Percentiles rank a stretch among this genome's conserved stretches.
phyloP scores from a whole-genome alignment of 2,113 vertebrate species.

The Galbula dea region DNA sequence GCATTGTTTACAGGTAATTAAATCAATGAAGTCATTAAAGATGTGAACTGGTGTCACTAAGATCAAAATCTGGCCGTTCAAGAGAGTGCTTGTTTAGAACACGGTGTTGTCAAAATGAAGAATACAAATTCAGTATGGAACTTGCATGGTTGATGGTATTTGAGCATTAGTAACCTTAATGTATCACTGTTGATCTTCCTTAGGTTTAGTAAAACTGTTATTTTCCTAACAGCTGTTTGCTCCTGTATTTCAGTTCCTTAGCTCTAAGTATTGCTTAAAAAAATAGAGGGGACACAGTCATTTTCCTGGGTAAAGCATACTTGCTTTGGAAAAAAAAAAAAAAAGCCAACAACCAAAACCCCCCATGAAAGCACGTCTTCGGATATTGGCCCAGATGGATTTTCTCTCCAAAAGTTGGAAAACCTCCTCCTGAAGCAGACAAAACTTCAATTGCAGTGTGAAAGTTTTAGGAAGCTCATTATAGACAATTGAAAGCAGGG shows the following conservation, averaged over 20 bases:
- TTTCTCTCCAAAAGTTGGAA: neutral
- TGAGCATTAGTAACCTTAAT: neutral
- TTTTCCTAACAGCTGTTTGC: neutral
- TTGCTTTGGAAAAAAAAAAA: neutral
- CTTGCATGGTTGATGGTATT: neutral
- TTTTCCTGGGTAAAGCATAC: neutral
- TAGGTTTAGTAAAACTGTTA: neutral
- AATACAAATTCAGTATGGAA: neutral
- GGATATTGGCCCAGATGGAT: neutral
- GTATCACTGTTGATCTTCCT: neutral
- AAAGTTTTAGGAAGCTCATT: constrained; percentile 59
- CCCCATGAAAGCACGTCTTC: neutral
- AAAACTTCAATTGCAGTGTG: constrained; percentile 25
- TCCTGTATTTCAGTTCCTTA: neutral
- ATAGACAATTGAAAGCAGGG: constrained; percentile 45
- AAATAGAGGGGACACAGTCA: neutral
- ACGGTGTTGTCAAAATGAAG: neutral
- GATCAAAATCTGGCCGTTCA: neutral
- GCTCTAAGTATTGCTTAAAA: neutral
- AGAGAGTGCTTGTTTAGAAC: neutral
- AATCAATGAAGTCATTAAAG: constrained; percentile 43
- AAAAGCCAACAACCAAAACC: neutral
- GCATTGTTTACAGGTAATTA: constrained; percentile 43
- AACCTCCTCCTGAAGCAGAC: neutral
- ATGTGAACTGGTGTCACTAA: neutral